A percentile compares a stretch with the other conserved stretches of the same genome.
phyloP scores from a whole-genome alignment of 2,113 vertebrate genomes.

The Rhinolophus sinicus region DNA sequence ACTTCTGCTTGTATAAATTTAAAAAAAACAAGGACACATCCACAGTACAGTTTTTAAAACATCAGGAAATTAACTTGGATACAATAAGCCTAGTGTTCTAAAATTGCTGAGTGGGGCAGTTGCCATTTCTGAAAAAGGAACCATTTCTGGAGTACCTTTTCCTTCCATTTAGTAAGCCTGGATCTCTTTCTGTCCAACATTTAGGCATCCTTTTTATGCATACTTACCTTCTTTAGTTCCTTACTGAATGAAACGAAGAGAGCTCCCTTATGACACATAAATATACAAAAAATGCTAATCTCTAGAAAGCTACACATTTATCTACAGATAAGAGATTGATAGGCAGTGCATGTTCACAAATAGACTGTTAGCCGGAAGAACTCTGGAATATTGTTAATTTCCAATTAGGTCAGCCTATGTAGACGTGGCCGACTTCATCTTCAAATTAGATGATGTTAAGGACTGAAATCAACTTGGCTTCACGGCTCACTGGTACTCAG shows the following conservation, averaged over 20 bases:
- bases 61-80: neutral
- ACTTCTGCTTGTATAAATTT: neutral
- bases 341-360: neutral
- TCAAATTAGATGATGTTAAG: neutral
- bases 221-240: neutral
- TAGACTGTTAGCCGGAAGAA: neutral
- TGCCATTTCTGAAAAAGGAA: neutral
- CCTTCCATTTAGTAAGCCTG: neutral
- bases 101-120: neutral
- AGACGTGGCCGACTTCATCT: neutral
- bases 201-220: neutral
- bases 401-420: neutral
- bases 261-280: neutral
- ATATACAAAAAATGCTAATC: neutral
- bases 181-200: neutral
- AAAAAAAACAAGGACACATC: neutral
- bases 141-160: neutral
- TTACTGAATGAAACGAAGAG: neutral
- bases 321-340: neutral
- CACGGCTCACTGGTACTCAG: neutral
- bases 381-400: neutral
- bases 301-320: neutral
- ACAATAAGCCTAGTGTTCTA: neutral
- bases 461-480: constrained; percentile 32
- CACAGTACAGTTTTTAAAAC: neutral